phyloP scores from a whole-genome alignment of 2,113 vertebrate species.

The Centropristis striata region DNA sequence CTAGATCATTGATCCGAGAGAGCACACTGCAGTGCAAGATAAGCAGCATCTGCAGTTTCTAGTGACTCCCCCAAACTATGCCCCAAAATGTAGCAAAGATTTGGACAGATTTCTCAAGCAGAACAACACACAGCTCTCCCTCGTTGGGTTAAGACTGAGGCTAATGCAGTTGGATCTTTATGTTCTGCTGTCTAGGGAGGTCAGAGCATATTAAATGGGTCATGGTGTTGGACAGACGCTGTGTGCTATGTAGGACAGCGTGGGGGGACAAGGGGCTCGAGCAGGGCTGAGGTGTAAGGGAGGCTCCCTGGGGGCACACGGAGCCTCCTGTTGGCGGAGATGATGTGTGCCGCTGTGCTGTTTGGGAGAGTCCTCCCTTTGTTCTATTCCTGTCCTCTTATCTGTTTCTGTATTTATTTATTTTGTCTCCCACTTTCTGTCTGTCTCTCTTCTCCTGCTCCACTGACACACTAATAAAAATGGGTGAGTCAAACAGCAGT shows the following conservation, averaged over 20 bases:
- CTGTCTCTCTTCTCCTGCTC: constrained; percentile 24
- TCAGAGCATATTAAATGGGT: constrained; percentile 68
- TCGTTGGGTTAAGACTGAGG: constrained; percentile 53
- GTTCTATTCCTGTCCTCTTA: neutral
- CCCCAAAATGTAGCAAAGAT: constrained; percentile 20
- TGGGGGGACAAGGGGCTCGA: constrained; percentile 43
- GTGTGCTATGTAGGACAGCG: constrained; percentile 72
- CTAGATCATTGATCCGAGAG: constrained; percentile 66
- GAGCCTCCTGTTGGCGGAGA: constrained; percentile 15
- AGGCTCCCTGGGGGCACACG: constrained; percentile 16
- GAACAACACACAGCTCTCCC: constrained; percentile 8
- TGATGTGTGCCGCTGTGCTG: constrained; percentile 24
- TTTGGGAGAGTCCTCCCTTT: constrained; percentile 22
- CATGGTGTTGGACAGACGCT: constrained; percentile 69
- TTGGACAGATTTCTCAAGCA: neutral
- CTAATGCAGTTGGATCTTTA: constrained; percentile 60
- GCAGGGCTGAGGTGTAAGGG: constrained; percentile 43
- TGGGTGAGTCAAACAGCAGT: constrained; percentile 48
- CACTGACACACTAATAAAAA: constrained; percentile 35
- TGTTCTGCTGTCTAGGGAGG: constrained; percentile 54
- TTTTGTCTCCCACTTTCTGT: constrained; percentile 1
- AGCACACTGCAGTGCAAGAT: constrained; percentile 55
- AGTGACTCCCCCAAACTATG: constrained; percentile 3
- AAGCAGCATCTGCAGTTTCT: constrained; percentile 63
- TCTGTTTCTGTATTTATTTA: constrained; percentile 6